Evolutionary conservation across 2,113 vertebrate genomes (phyloP).

Genomic region (Hypomesus transpacificus): DNA sequence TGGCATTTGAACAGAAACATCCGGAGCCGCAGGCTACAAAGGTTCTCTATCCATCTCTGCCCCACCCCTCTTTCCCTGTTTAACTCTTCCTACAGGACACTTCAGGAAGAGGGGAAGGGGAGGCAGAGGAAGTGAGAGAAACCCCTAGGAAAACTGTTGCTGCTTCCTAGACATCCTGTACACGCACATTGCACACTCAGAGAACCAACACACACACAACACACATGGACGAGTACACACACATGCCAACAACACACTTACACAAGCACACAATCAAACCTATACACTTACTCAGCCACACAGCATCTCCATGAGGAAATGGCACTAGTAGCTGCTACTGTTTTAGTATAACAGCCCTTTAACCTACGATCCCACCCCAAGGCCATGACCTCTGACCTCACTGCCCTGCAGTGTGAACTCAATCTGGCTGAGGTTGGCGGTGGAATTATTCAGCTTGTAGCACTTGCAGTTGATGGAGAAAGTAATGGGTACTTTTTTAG

Average conservation of each 20-base stretch:
- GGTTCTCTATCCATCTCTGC: not conserved
- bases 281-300: not conserved
- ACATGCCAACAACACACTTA: not conserved
- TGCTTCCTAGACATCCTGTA: not conserved
- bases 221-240: not conserved
- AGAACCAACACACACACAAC: not conserved
- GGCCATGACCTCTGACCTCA: slow-evolving; percentile 35
- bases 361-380: too few relatives aligned
- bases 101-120: not conserved
- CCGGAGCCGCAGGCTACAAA: not conserved
- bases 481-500: slow-evolving; percentile 59
- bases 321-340: too few relatives aligned
- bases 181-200: not conserved
- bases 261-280: not conserved
- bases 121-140: not conserved
- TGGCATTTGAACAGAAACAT: not conserved
- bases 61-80: not conserved
- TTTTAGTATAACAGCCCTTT: too few relatives aligned
- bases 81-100: not conserved
- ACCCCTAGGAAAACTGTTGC: not conserved
- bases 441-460: slow-evolving; percentile 60
- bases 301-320: not conserved
- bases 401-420: slow-evolving; percentile 55
- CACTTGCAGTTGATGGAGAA: slow-evolving; percentile 62
- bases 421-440: slow-evolving; percentile 46